A percentile compares a stretch with the other conserved stretches of the same genome.
Evolutionary conservation across 2,888 invertebrate species (phyloP).

Genomic region (Cephus sareptanus): DNA sequence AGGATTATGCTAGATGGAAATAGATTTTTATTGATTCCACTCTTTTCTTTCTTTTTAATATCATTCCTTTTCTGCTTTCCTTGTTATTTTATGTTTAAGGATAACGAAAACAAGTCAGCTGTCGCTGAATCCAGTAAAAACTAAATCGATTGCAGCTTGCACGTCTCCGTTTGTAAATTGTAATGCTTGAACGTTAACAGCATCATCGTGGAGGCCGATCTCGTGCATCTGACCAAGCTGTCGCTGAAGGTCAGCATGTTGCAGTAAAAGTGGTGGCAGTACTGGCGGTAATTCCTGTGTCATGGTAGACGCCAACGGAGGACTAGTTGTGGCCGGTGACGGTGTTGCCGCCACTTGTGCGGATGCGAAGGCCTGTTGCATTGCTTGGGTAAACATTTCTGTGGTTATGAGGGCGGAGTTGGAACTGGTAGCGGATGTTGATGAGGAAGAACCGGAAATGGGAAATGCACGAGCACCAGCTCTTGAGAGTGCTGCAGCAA

Average conservation of each 20-base stretch:
- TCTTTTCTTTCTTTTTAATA: not conserved
- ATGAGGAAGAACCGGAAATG: constrained; percentile 40
- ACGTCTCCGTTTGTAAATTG: constrained; percentile 87
- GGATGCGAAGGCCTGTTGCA: constrained; percentile 75
- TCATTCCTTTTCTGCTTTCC: not conserved
- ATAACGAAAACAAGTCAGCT: constrained; percentile 37
- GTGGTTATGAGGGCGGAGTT: constrained; percentile 72
- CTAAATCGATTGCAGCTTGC: constrained; percentile 89
- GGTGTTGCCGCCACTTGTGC: constrained; percentile 46
- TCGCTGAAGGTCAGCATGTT: constrained; percentile 52
- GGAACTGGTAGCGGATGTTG: constrained; percentile 42
- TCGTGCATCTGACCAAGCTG: constrained; percentile 87
- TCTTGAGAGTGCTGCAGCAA: constrained; percentile 79
- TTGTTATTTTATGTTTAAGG: not conserved
- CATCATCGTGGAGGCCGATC: constrained; percentile 89
- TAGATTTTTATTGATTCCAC: not conserved
- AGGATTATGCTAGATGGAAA: not conserved
- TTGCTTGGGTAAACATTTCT: constrained; percentile 84
- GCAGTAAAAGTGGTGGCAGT: constrained; percentile 41
- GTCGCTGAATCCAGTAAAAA: constrained; percentile 75
- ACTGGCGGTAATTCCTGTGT: constrained; percentile 28
- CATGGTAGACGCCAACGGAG: constrained; percentile 22
- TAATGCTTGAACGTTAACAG: constrained; percentile 85
- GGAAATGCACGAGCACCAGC: constrained; percentile 61
- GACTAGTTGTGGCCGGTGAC: constrained; percentile 32